Conservation (phyloP, 2,888 invertebrate species). For the Altica lythri region DNA sequence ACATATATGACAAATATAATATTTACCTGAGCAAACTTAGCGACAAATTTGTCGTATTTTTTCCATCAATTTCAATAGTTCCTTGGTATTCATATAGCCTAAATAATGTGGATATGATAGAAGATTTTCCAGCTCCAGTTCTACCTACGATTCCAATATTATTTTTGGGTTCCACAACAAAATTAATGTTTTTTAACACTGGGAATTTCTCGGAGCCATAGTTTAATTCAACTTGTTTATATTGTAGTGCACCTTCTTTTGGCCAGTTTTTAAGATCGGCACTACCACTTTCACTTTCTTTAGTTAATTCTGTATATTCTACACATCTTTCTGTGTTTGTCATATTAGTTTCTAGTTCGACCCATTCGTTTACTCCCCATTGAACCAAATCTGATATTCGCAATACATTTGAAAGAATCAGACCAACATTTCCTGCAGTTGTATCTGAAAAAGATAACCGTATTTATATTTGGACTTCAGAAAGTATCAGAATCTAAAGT, state of each 20-base stretch:
- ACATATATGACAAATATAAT: too few relatives aligned
- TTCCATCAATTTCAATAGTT: slow-evolving; percentile 76
- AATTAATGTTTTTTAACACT: slow-evolving; percentile 72
- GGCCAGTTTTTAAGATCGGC: slow-evolving; percentile 62
- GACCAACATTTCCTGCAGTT: slow-evolving; percentile 52
- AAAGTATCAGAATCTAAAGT: too few relatives aligned
- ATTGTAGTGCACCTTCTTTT: slow-evolving; percentile 61
- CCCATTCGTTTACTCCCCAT: slow-evolving; percentile 76
- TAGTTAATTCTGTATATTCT: slow-evolving; percentile 75
- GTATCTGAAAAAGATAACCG: slow-evolving; percentile 47
- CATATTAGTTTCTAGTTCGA: slow-evolving; percentile 71
- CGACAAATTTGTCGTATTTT: slow-evolving; percentile 71
- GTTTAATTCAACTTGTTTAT: slow-evolving; percentile 62
- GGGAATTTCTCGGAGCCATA: slow-evolving; percentile 60
- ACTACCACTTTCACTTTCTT: slow-evolving; percentile 55
- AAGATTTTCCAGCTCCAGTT: slow-evolving; percentile 83
- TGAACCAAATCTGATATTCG: slow-evolving; percentile 65
- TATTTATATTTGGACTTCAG: too few relatives aligned
- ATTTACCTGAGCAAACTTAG: slow-evolving; percentile 58
- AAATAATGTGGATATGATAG: slow-evolving; percentile 76
- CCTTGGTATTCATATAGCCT: slow-evolving; percentile 79
- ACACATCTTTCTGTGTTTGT: slow-evolving; percentile 86
- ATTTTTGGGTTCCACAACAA: slow-evolving; percentile 69
- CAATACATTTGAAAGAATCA: slow-evolving; percentile 53
- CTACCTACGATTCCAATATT: slow-evolving; percentile 80